Evolutionary conservation across 2,797 vertebrate species (phyloP), one percentile per base, ranked within the genome.

Genomic region (Tangara arthus): DNA sequence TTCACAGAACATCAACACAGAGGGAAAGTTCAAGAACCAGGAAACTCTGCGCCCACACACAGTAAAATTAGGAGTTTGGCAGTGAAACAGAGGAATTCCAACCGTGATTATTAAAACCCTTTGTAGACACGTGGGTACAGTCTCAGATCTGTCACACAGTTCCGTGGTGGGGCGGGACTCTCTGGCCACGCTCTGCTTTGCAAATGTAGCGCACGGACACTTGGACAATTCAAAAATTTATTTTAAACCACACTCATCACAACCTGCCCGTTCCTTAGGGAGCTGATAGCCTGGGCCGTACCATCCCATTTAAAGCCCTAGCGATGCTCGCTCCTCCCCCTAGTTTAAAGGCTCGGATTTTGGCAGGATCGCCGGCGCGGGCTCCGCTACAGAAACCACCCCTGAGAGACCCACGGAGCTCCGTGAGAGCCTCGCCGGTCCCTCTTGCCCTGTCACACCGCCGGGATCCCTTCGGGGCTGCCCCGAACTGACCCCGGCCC

Each of bases 251-350:
- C 18, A 11, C 8, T 19, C 0, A 30, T 6, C 23, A 9, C 44
- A 34, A 13, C 22, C 5, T 3, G 42, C 22, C 7, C 0, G 10
- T 9, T 50, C 37, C 6, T 3, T n/a, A 8, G 5, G 8, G 5
- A 10, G 17, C 7, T 5, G 55, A 77, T 57, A 56, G 15, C 5
- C 60, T 3, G 41, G 32, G 21, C 9, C 13, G 5, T 3, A 7
- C 1, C 15, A 12, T 1, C 18, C 14, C 41, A 35, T 15, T 23
- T 39, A 23, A 57, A 66, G 5, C 8, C 57, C 46, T 11, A 2
- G 24, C 6, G 11, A 27, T 46, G 23, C 27, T 56, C 9, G 12
- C 44, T 83, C 53, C 69, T 52, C 44, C 52, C 26, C 6, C 4
- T 9, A 0, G 15, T 42, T 49, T 16, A 87, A 41, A 69, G 24